Evolutionary conservation across 2,113 vertebrate genomes (phyloP), one percentile per base, ranked within the genome.

Genomic region (Orientallactaga bullata): DNA sequence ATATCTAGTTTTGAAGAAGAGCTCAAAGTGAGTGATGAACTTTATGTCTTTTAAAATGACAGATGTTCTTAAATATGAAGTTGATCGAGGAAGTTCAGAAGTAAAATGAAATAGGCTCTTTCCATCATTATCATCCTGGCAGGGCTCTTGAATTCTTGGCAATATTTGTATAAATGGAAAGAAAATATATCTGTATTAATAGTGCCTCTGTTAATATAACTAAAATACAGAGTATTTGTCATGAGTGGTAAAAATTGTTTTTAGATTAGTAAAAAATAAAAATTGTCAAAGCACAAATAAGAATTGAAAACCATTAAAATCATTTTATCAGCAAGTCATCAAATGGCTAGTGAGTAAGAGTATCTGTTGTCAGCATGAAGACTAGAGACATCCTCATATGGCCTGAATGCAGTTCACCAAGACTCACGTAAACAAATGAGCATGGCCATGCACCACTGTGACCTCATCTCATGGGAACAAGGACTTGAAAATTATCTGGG

Each of bases 301-400:
- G 28, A 82, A 58, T 90, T 80, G 39, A 86, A 88, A 95, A 85
- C 5, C 66, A 47, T 18, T 20, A 24, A 74, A 20, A 72, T 78
- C 20, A 73, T 66, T 69, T 68, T 79, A 77, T 81, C 32, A 47
- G 21, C 11, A 89, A 72, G 26, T 86, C 4, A 11, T 51, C 81
- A n/a, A n/a, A n/a, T n/a, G n/a, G n/a, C n/a, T n/a, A n/a, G n/a
- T n/a, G n/a, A n/a, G n/a, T n/a, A n/a, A n/a, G n/a, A n/a, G n/a
- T n/a, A n/a, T n/a, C n/a, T n/a, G n/a, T 51, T 7, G 51, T 51
- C 51, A 51, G 51, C 51, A 51, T 51, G 51, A 51, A 12, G 51
- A 51, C 51, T 12, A 7, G 7, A 51, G 51, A 51, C 7, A 12
- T 8, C 12, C 51, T 51, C 7, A 7, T 51, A 51, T 51, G 51